Evolutionary conservation across 2,888 invertebrate species (phyloP), one percentile per base, ranked within the genome.

Genomic region (Xestia c-nigrum): DNA sequence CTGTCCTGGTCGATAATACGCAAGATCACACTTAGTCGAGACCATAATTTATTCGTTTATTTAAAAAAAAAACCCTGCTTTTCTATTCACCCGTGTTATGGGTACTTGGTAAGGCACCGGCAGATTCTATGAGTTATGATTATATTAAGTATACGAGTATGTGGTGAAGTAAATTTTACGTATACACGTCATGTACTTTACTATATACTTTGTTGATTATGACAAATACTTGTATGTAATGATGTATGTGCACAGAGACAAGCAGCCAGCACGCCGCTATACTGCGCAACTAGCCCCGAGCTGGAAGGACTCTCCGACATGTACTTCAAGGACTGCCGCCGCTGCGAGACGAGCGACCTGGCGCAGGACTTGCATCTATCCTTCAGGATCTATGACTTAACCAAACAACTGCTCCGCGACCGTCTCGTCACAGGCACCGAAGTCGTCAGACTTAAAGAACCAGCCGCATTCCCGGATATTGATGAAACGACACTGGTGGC

Each of bases 281-380:
- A 98, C 94, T 99, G 99, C 94, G 99, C 99, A 12, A 98, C 98
- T 0, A 98, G 98, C 1, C 97, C 97, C 3, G 99, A 99, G 87
- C 95, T 99, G 78, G 97, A 97, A 50, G 98, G 98, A 0, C 94
- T 98, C 1, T 98, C 99, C n/a, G 99, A 98, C 21, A 93, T 98
- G 81, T 99, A 99, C 95, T 98, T 98, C 92, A 99, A 99, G 92
- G 98, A 99, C 93, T 99, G 99, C 90, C 98, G 97, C 92, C 97
- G 98, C 47, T 98, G 98, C 72, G 91, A 90, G 12, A 94, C 94
- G 75, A 96, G 96, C 78, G 92, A 93, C 1, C 81, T 96, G 43
- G 96, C 95, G 3, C 90, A 88, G 52, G 94, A 96, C 84, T 90
- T 92, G 2, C 93, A 94, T n/a, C 87, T 96, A 47, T 91, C 96